phyloP scores from a whole-genome alignment of 2,888 invertebrate genomes.

The Synanthedon vespiformis region DNA sequence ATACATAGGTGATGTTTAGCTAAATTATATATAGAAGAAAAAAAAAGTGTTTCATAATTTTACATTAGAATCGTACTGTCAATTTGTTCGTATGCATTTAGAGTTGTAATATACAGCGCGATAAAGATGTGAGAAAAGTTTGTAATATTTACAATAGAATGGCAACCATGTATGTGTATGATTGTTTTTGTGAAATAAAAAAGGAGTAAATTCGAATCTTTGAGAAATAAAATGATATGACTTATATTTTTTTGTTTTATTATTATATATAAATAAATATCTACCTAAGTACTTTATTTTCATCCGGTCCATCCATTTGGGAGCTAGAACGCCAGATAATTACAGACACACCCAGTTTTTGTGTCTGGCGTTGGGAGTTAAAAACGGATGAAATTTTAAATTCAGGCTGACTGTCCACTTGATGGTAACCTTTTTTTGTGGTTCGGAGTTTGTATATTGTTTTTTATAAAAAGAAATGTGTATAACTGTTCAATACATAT shows the following conservation, averaged over 20 bases:
- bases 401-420: no score
- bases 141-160: neutral
- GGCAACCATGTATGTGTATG: neutral
- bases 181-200: conserved; percentile 3
- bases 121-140: neutral
- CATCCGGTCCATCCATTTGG: no score
- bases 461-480: no score
- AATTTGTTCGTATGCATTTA: neutral
- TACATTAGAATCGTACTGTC: neutral
- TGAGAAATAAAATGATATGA: conserved; percentile 32
- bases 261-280: conserved; percentile 3
- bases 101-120: neutral
- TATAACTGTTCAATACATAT: no score
- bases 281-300: no score
- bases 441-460: no score
- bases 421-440: no score
- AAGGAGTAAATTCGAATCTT: conserved; percentile 34
- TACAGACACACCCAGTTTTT: no score
- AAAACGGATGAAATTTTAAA: no score
- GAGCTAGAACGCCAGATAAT: no score
- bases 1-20: no score
- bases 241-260: conserved; percentile 29
- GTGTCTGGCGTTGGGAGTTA: no score
- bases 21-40: neutral
- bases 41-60: conserved; percentile 7